Base-by-base conservation (phyloP, 2,797 vertebrate species). In the Luscinia luscinia region DNA sequence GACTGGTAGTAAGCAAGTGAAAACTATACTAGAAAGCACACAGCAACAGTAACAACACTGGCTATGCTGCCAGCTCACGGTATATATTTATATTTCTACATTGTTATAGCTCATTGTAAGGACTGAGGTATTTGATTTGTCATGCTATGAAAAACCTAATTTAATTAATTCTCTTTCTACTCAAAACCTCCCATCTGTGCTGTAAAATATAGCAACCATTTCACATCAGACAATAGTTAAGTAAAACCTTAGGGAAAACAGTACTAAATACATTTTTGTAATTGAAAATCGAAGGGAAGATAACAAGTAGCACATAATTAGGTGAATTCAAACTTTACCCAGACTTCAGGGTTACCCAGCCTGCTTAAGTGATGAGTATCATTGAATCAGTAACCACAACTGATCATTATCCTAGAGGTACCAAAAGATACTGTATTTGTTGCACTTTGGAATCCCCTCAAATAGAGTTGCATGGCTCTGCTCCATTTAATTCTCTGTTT, bases 401-500 rank as follows among this genome's bases (percentile, higher is more conserved):
- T 84, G 27, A 28, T 52, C 43, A 22, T 69, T 84, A 90, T 32
- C 63, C 28, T 49, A 58, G 38, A 92, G 51, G 80, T 92, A 84
- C 86, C 93, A 93, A 81, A 91, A 89, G 41, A 58, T 27, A 43
- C 36, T 73, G 28, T 21, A 55, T 79, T 74, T 84, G 36, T 68
- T 92, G 38, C 54, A 57, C 40, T 81, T 89, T 58, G 88, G 84
- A 94, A 78, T 41, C 27, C 43, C 9, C 61, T 84, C 64, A 89
- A 77, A 67, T 8, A 77, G 52, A 84, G 74, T 62, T 62, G 43
- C 52, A 63, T 11, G 38, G 54, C 9, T 94, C 83, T 89, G 49
- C 64, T 90, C 49, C 7, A 16, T 83, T 95, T 89, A 89, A 90
- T 84, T 61, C 64, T 66, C 30, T 92, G 70, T 87, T 95, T 95